These are phyloP conservation scores for Lepus europaeus DNA, from an alignment of 2,113 vertebrate genomes.

Conservation along the genomic window DNA sequence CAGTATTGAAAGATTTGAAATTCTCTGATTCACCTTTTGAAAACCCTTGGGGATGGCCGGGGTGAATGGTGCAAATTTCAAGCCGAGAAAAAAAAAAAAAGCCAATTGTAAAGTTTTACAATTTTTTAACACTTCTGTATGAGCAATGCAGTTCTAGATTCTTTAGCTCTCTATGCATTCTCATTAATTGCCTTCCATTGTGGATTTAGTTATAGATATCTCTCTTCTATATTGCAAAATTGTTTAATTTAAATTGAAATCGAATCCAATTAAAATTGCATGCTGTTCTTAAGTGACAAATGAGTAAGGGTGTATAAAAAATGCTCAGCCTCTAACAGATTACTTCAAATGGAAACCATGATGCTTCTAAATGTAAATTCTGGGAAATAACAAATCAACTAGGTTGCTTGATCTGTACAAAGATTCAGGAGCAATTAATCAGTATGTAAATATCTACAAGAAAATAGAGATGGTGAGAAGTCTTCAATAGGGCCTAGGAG, in stretches of 20 bases:
- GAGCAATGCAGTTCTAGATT: background rate
- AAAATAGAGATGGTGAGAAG: background rate
- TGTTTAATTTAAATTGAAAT: constrained; percentile 65
- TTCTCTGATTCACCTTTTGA: constrained; percentile 55
- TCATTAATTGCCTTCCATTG: background rate
- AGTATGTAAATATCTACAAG: constrained; percentile 46
- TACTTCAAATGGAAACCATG: constrained; percentile 25
- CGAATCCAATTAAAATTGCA: constrained; percentile 49
- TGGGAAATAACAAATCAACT: background rate
- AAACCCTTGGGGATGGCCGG: background rate
- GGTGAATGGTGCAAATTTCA: constrained; percentile 56
- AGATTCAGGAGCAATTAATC: constrained; percentile 32
- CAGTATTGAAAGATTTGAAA: constrained; percentile 50
- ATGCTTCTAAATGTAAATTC: constrained; percentile 45
- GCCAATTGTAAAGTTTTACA: constrained; percentile 8
- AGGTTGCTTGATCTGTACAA: background rate
- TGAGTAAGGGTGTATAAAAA: constrained; percentile 31
- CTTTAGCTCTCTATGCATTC: constrained; percentile 16
- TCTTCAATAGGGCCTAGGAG: background rate
- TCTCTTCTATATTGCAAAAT: constrained; percentile 3
- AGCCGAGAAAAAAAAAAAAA: constrained; percentile 57
- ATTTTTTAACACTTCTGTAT: constrained; percentile 33
- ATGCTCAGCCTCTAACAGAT: background rate
- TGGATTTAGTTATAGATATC: constrained; percentile 16
- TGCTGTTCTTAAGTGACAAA: constrained; percentile 47